phyloP scores from a whole-genome alignment of 1,140 invertebrate genomes.

The Pristionchus pacificus region DNA sequence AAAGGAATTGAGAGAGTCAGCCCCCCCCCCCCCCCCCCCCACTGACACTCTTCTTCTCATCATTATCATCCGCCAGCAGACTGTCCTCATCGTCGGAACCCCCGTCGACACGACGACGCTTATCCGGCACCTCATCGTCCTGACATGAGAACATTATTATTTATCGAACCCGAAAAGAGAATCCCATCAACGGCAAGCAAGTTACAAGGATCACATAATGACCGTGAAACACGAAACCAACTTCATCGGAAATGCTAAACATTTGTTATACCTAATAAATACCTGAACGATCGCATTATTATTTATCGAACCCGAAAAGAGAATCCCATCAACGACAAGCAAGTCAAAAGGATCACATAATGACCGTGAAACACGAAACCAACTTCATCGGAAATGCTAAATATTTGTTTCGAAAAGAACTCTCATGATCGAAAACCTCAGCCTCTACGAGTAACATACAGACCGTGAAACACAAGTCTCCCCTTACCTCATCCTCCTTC shows the following conservation, averaged over 20 bases:
- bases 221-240: conserved; percentile 16
- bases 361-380: conserved; percentile 12
- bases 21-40: conserved; percentile 13
- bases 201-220: neutral
- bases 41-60: conserved; percentile 18
- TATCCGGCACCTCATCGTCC: conserved; percentile 13
- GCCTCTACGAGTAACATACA: neutral
- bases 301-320: neutral
- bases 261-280: too few species aligned
- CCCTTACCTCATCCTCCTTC: neutral
- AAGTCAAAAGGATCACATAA: neutral
- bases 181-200: conserved; percentile 1
- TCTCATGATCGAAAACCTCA: too few species aligned
- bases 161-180: neutral
- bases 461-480: neutral
- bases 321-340: neutral
- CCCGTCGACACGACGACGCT: conserved; percentile 12
- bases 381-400: too few species aligned
- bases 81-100: conserved; percentile 16
- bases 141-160: conserved; percentile 17
- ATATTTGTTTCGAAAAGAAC: too few species aligned
- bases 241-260: too few species aligned
- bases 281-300: conserved; percentile 14
- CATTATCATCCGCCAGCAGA: conserved; percentile 1
- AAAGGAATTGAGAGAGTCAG: neutral